A percentile compares a stretch with the other conserved stretches of the same genome.
These are phyloP conservation scores for Heliconius hortense DNA, from an alignment of 2,888 invertebrate species.

Conservation along the genomic window DNA sequence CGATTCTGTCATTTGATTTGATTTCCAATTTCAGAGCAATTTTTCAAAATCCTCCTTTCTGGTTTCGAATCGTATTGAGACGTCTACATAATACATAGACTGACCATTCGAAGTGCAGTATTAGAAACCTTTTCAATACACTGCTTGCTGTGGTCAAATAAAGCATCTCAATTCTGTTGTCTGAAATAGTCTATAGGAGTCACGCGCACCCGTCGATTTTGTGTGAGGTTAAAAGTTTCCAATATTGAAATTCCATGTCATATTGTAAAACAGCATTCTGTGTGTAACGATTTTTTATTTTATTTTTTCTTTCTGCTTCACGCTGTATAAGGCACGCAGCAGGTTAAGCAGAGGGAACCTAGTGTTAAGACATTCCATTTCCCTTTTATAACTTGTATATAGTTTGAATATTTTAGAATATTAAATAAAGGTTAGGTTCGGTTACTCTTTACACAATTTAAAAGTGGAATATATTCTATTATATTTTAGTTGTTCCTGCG, in stretches of 20 bases:
- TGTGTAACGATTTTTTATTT: not conserved
- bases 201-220: slow-evolving; percentile 1
- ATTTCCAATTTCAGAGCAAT: not conserved
- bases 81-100: slow-evolving; percentile 1
- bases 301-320: not conserved
- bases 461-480: too few relatives aligned
- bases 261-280: not conserved
- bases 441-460: too few relatives aligned
- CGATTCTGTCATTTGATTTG: too few relatives aligned
- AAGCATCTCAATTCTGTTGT: not conserved
- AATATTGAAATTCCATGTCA: slow-evolving; percentile 10
- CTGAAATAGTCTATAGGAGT: not conserved
- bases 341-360: too few relatives aligned
- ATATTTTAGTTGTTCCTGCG: too few relatives aligned
- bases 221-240: slow-evolving; percentile 6
- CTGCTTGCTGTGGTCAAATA: not conserved
- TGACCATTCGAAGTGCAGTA: slow-evolving; percentile 4
- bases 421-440: not conserved
- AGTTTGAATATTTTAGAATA: not conserved
- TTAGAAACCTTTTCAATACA: not conserved
- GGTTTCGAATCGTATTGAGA: not conserved
- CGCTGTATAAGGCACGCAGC: too few relatives aligned
- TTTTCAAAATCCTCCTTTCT: not conserved
- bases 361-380: too few relatives aligned
- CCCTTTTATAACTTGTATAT: not conserved